These are phyloP conservation scores for Rhodophaea formosa DNA, from an alignment of 2,888 invertebrate genomes.

Conservation along the genomic window DNA sequence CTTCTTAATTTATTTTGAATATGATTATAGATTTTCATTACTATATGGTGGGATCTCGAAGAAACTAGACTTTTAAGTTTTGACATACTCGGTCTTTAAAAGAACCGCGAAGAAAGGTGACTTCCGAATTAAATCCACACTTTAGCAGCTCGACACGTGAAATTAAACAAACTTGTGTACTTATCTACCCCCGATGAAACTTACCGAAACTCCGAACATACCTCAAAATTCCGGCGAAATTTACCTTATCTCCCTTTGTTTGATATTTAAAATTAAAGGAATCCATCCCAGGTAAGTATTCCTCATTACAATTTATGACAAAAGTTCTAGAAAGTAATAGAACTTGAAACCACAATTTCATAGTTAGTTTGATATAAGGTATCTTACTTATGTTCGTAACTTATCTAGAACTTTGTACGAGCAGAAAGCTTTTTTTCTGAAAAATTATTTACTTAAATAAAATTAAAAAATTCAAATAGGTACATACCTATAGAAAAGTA, in stretches of 20 bases:
- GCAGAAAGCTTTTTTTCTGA: too few relatives aligned
- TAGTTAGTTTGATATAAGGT: background rate
- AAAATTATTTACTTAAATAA: too few relatives aligned
- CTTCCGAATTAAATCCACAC: background rate
- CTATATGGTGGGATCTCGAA: too few relatives aligned
- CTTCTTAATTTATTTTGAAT: too few relatives aligned
- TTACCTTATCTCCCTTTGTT: background rate
- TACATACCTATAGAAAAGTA: too few relatives aligned
- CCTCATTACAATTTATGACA: background rate
- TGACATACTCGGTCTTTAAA: background rate
- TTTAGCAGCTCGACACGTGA: background rate
- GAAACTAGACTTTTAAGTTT: too few relatives aligned
- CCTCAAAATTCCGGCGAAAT: background rate
- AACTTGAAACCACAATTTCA: background rate
- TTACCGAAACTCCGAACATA: background rate
- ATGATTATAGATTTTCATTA: too few relatives aligned
- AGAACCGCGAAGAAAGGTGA: background rate
- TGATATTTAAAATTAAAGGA: background rate
- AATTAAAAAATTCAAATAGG: too few relatives aligned
- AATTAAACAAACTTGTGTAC: constrained; percentile 2
- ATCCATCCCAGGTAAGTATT: background rate
- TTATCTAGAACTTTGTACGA: too few relatives aligned
- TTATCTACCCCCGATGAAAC: background rate
- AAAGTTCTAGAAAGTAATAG: background rate
- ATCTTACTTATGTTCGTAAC: too few relatives aligned